Base-by-base conservation (phyloP, 1,140 invertebrate genomes). In the Sitophilus oryzae region DNA sequence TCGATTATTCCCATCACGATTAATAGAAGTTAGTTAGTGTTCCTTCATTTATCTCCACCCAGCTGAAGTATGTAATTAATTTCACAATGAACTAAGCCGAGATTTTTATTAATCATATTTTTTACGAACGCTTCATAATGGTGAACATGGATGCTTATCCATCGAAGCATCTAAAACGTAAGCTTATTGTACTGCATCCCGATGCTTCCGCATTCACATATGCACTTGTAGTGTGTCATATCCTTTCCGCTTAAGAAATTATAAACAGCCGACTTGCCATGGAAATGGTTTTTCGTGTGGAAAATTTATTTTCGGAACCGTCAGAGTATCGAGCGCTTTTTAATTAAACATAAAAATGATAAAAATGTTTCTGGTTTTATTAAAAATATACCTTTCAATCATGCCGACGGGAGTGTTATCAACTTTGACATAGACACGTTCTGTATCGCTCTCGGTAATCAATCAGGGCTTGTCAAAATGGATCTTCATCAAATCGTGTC, bases 181-280 rank as follows among this genome's bases (percentile, higher is more conserved):
- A 19, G 14, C 15, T 19, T 21, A 42, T 42, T 42, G 40, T 19
- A 21, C 21, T 42, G 40, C 40, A 47, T 15, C 16, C n/a, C 5
- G 25, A 11, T 23, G 23, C 23, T 37, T 40, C 16, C 47, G 35
- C 36, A 19, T 40, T 18, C 35, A 10, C 37, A 36, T 10, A 36
- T 50, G 47, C 30, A 37, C 50, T 20, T 52, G 23, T 23, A 42
- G 19, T 30, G 34, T 46, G 15, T 18, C 23, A n/a, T 9, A 2
- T 9, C 2, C 23, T 11, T 25, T 2, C 19, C 41, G 42, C 25
- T 45, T 25, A 53, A 53, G 41, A 45, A 45, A 53, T 53, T 53
- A 53, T 53, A 37, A n/a, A 53, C 51, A 45, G 51, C 38, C 45
- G 38, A 44, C 42, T 20, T 52, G 10, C 30, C 41, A 42, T 30